Evolutionary conservation across 2,113 vertebrate species (phyloP), one percentile per base, ranked within the genome.

Genomic region (Tetraodon nigroviridis): DNA sequence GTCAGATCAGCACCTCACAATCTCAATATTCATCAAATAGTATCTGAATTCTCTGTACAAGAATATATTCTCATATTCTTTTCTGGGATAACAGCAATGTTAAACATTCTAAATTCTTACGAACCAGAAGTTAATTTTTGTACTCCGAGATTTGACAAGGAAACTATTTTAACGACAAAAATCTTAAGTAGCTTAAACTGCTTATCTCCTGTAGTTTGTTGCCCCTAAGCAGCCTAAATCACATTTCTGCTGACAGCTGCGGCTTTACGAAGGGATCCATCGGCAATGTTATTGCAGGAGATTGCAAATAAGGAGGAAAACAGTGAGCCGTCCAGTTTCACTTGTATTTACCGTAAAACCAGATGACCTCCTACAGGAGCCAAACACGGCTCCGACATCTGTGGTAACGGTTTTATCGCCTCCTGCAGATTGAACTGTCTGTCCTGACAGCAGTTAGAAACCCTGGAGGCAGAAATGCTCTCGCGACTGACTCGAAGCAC

Each of bases 401-500:
- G 32, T 37, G 32, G 8, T 37, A 37, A 37, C 32, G 12, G 32
- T 37, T 12, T 37, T 44, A 45, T 40, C 57, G 18, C 75, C 58
- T 69, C 55, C 61, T 56, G 37, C 46, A 73, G 55, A 57, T 58
- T 51, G 48, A 64, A 72, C 54, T 76, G 58, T 67, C 55, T 65
- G 67, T 24, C 14, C 47, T 44, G 59, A 65, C 77, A 80, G 80
- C 61, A 79, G 73, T 70, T 59, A 67, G 44, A 75, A 69, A 55
- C 55, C 17, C 71, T 61, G 67, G 61, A 75, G 78, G 61, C 61
- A 65, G 32, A 61, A 16, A 62, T 75, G 63, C 63, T 52, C 58
- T 69, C 55, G n/a, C 52, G 58, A 58, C 59, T 82, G 71, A 81
- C 51, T 77, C 20, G 44, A 49, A 73, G 64, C 79, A 79, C 71